Evolutionary conservation across 2,113 vertebrate genomes (phyloP).

Genomic region (Etia nguti): DNA sequence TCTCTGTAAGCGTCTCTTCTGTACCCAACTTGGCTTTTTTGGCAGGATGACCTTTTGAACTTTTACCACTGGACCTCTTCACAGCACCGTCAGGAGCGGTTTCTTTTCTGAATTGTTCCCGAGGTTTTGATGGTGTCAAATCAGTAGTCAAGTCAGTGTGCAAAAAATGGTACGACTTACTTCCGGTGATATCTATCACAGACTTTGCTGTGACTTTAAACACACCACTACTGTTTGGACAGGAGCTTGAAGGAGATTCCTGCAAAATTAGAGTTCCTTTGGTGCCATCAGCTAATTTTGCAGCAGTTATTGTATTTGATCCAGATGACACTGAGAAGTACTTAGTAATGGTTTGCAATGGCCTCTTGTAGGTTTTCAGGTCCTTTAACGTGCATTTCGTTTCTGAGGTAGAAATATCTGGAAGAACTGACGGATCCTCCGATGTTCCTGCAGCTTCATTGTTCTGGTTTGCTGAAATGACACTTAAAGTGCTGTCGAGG

Average conservation of each 20-base stretch:
- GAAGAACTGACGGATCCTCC: slow-evolving; percentile 18
- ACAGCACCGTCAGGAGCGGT: slow-evolving; percentile 63
- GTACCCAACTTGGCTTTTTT: slow-evolving; percentile 78
- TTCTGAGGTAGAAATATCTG: slow-evolving; percentile 57
- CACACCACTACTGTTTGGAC: slow-evolving; percentile 69
- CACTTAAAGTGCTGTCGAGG: neutral
- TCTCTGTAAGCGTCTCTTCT: slow-evolving; percentile 71
- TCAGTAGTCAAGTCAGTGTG: neutral
- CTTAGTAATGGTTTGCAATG: slow-evolving; percentile 67
- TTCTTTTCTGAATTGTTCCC: slow-evolving; percentile 73
- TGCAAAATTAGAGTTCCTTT: slow-evolving; percentile 75
- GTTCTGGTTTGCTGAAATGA: slow-evolving; percentile 61
- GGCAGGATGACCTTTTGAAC: slow-evolving; percentile 66
- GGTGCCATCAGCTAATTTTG: slow-evolving; percentile 63
- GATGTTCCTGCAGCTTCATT: slow-evolving; percentile 62
- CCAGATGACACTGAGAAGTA: slow-evolving; percentile 54
- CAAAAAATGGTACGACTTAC: slow-evolving; percentile 50
- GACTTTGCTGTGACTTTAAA: slow-evolving; percentile 73
- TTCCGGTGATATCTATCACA: slow-evolving; percentile 76
- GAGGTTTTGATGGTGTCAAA: slow-evolving; percentile 55
- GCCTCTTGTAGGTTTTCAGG: slow-evolving; percentile 70
- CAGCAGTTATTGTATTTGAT: slow-evolving; percentile 71
- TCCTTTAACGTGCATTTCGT: slow-evolving; percentile 72
- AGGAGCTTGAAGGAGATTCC: slow-evolving; percentile 69
- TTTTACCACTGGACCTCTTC: slow-evolving; percentile 72